Conservation (phyloP, 2,888 invertebrate genomes). For the Crocallis elinguaria region DNA sequence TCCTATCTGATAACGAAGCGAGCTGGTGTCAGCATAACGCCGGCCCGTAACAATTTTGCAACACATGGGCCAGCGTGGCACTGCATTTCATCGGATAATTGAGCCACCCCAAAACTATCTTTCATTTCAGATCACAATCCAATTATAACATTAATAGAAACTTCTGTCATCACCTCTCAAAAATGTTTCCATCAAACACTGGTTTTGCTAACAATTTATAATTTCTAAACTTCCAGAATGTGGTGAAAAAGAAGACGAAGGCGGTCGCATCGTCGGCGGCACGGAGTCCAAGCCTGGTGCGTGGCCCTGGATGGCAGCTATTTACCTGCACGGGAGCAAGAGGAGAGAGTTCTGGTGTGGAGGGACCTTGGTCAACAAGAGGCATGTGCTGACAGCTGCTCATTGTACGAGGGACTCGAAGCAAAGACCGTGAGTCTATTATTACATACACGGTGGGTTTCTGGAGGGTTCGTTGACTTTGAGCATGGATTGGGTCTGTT, state of each 20-base stretch:
- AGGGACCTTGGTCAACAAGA: constrained; percentile 92
- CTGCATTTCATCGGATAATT: no score
- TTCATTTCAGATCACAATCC: no score
- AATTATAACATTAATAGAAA: no score
- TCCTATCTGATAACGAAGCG: no score
- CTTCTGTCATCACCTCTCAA: not conserved
- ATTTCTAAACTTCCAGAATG: constrained; percentile 85
- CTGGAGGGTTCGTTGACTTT: no score
- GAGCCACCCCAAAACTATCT: no score
- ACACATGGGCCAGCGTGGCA: no score
- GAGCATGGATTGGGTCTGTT: no score
- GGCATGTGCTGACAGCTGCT: constrained; percentile 94
- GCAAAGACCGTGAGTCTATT: constrained; percentile 91
- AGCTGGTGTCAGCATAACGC: no score
- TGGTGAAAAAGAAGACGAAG: constrained; percentile 92
- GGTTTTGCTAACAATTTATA: not conserved
- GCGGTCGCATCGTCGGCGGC: constrained; percentile 96
- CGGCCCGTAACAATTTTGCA: no score
- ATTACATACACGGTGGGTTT: not conserved
- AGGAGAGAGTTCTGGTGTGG: constrained; percentile 97
- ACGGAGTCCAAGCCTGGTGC: constrained; percentile 92
- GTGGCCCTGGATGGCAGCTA: constrained; percentile 99
- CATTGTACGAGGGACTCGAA: constrained; percentile 96
- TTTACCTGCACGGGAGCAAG: constrained; percentile 93
- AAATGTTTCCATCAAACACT: not conserved